phyloP scores from a whole-genome alignment of 2,113 vertebrate species.

The Rhineura floridana region DNA sequence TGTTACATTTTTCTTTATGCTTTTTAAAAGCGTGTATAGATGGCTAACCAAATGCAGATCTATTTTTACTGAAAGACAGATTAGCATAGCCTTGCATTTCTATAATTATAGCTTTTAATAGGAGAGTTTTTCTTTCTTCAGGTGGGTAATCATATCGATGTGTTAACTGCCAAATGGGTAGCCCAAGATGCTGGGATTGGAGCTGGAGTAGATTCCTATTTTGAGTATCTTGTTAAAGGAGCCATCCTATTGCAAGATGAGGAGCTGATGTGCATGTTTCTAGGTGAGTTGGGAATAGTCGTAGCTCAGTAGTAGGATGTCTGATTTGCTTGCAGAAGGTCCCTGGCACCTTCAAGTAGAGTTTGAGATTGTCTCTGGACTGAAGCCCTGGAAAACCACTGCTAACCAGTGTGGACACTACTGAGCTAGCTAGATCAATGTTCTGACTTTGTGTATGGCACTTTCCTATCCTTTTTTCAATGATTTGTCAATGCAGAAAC shows the following conservation, averaged over 20 bases:
- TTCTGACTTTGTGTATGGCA: too few species aligned
- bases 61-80: not conserved
- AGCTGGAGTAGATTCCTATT: constrained; percentile 96
- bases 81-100: too few species aligned
- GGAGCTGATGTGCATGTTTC: constrained; percentile 92
- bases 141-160: constrained; percentile 98
- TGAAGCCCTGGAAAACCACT: too few species aligned
- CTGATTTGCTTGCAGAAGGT: too few species aligned
- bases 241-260: constrained; percentile 93
- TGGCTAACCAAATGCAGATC: not conserved
- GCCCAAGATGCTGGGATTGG: constrained; percentile 97
- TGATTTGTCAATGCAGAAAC: not conserved
- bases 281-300: constrained; percentile 75
- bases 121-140: constrained; percentile 55
- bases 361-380: too few species aligned
- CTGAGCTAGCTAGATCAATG: too few species aligned
- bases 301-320: too few species aligned
- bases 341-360: too few species aligned
- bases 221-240: constrained; percentile 97
- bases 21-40: not conserved
- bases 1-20: not conserved
- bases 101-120: not conserved
- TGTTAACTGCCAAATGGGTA: constrained; percentile 94
- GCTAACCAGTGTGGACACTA: too few species aligned
- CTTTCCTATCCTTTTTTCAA: too few species aligned